These are phyloP conservation scores for Arctia plantaginis DNA, from an alignment of 2,888 invertebrate genomes.

Conservation along the genomic window DNA sequence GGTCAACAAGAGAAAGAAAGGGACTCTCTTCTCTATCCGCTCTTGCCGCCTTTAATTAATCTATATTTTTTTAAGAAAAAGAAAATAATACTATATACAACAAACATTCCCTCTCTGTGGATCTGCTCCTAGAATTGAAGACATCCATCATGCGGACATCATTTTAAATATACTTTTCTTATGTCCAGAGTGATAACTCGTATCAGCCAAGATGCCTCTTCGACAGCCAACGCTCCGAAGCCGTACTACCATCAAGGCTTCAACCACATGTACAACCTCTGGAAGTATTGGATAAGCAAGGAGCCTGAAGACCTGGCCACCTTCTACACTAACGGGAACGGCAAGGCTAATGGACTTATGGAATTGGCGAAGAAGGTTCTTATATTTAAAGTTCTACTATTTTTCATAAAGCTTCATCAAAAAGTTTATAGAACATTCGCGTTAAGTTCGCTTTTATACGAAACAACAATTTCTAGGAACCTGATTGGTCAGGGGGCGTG, in stretches of 20 bases:
- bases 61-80: too few species aligned
- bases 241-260: constrained; percentile 77
- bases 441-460: too few species aligned
- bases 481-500: too few species aligned
- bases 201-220: constrained; percentile 56
- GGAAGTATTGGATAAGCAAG: constrained; percentile 92
- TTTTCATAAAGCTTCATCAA: not conserved
- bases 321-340: constrained; percentile 88
- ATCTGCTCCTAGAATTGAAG: not conserved
- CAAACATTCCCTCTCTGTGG: too few species aligned
- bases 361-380: constrained; percentile 85
- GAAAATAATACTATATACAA: too few species aligned
- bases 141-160: too few species aligned
- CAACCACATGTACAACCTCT: constrained; percentile 88
- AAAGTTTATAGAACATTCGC: too few species aligned
- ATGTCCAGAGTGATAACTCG: constrained; percentile 67
- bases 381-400: not conserved
- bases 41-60: not conserved
- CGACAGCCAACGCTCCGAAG: constrained; percentile 59
- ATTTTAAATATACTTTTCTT: not conserved
- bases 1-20: not conserved
- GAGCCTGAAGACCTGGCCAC: constrained; percentile 89
- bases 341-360: constrained; percentile 77
- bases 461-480: too few species aligned
- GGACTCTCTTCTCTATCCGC: not conserved